phyloP scores from a whole-genome alignment of 2,888 invertebrate species.

The Apamea epomidion region DNA sequence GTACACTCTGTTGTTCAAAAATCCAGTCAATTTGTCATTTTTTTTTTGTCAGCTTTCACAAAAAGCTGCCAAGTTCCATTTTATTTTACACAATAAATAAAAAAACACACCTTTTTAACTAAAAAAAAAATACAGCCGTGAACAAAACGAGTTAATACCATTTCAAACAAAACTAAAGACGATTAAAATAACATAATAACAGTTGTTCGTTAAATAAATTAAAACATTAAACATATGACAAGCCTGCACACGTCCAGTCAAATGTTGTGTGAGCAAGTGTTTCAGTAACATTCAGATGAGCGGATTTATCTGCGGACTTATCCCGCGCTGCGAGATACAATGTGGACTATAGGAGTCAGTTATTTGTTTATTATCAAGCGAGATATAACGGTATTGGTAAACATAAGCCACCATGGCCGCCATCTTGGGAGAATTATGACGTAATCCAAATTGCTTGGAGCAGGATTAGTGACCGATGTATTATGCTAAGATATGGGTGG shows the following conservation, averaged over 20 bases:
- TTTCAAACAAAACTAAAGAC: conserved; percentile 19
- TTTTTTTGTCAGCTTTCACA: background rate
- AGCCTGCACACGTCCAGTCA: background rate
- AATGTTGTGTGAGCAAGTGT: background rate
- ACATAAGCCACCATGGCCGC: background rate
- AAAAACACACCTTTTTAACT: background rate
- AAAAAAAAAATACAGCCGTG: background rate
- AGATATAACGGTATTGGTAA: conserved; percentile 10
- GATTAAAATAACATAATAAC: conserved; percentile 6
- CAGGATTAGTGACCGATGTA: background rate
- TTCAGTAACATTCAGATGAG: conserved; percentile 6
- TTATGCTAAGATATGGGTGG: background rate
- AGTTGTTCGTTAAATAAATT: background rate
- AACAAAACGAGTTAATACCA: conserved; percentile 13
- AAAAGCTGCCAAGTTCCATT: background rate
- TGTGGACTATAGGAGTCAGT: conserved; percentile 9
- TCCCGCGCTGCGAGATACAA: background rate
- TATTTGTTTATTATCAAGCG: conserved; percentile 14
- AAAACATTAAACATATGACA: conserved; percentile 35
- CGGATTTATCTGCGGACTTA: conserved; percentile 15
- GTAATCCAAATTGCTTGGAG: conserved; percentile 46
- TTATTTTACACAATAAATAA: background rate
- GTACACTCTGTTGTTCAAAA: background rate
- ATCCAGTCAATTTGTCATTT: background rate
- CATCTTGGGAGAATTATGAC: conserved; percentile 36